Evolutionary conservation across 2,113 vertebrate genomes (phyloP), one percentile per base, ranked within the genome.

Genomic region (Camarhynchus parvulus): DNA sequence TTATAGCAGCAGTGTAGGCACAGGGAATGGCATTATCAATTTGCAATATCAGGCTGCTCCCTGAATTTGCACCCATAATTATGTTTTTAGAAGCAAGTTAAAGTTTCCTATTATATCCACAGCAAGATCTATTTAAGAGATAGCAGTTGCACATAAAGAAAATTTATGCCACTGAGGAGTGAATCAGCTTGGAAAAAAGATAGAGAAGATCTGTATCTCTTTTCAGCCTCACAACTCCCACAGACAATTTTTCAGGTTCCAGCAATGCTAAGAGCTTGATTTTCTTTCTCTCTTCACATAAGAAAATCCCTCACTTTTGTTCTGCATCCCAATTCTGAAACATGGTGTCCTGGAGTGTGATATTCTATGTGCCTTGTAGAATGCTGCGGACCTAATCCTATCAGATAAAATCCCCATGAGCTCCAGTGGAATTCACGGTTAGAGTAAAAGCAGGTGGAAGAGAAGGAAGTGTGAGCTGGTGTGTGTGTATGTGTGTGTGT

Each of bases 121-220:
- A 77, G 63, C 33, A 80, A 91, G 87, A 93, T 95, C 87, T 83
- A 70, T 90, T 95, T 89, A 92, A 85, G 42, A 87, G 82, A 92
- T 92, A 92, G 63, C 35, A 67, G 49, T 59, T 90, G 17, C 39
- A 81, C 68, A 86, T 91, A 61, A 78, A 80, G 30, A 86, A 86
- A 86, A 92, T 84, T 95, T 94, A 78, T 88, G 74, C 42, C 20
- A 44, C 33, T 58, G 84, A 83, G 50, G 47, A 91, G 17, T 35
- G 55, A 95, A 92, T 86, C 70, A 90, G 39, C 39, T 93, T 78
- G 70, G 35, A 13, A 64, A 82, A 92, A 90, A 78, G 14, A 79
- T 52, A 59, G 50, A 83, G 23, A 69, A 91, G 87, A 93, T 94
- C 31, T 88, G 2, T 85, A 76, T 91, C 69, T 83, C 72, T 91